Evolutionary conservation across 2,113 vertebrate species (phyloP).

Genomic region (Myotis brandtii): DNA sequence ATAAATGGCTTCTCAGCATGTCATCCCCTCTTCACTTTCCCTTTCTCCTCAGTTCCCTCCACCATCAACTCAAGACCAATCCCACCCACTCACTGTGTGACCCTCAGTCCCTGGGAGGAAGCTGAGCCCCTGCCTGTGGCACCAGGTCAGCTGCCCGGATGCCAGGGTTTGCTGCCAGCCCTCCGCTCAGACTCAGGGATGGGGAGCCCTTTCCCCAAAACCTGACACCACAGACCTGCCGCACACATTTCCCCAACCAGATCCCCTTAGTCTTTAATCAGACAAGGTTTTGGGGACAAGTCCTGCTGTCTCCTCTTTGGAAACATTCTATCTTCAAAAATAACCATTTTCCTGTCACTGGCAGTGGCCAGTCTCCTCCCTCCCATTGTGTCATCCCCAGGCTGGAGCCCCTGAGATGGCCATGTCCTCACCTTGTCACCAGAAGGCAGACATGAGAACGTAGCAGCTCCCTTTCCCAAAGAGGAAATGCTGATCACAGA

Average conservation of each 20-base stretch:
- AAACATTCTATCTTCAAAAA: too few relatives aligned
- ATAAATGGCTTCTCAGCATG: background rate
- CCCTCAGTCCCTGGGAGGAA: background rate
- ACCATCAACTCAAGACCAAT: background rate
- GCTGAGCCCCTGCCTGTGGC: background rate
- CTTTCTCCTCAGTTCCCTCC: background rate
- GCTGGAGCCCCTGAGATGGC: accelerated
- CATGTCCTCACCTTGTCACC: background rate
- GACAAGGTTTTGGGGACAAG: background rate
- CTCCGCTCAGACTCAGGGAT: background rate
- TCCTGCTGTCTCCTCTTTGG: background rate
- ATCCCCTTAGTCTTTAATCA: accelerated
- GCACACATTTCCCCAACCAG: accelerated
- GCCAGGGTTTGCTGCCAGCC: background rate
- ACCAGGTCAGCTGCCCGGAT: background rate
- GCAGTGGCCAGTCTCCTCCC: background rate
- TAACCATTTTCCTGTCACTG: too few relatives aligned
- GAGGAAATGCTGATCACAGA: background rate
- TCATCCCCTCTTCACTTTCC: background rate
- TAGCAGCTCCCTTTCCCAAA: accelerated
- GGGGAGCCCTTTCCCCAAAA: background rate
- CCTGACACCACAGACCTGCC: accelerated
- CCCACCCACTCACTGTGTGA: background rate
- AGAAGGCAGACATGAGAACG: background rate
- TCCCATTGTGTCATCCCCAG: accelerated